Conservation (phyloP, 1,140 invertebrate genomes). For the Drosophila melanogaster region Release_6_plus_ISO1_MT NC_004354.4:20354001-20354500, state of each 20-base stretch:
- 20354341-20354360: too few relatives aligned
- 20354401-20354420: conserved; percentile 17
- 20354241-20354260: too few relatives aligned
- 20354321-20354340: too few relatives aligned
- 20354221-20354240: conserved; percentile 24
- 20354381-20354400: conserved; percentile 51
- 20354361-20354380: neutral
- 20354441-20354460: conserved; percentile 45
- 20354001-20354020: conserved; percentile 69
- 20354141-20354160: neutral
- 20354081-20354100: conserved; percentile 60
- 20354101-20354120: neutral
- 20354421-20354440: neutral
- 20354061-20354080: conserved; percentile 13
- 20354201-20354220: conserved; percentile 29
- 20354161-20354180: neutral
- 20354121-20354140: conserved; percentile 69
- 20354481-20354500: conserved; percentile 77
- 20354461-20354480: conserved; percentile 82
- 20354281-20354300: conserved; percentile 20
- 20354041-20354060: conserved; percentile 53
- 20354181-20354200: conserved; percentile 7
- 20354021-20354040: conserved; percentile 46
- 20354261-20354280: conserved; percentile 23
- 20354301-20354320: conserved; percentile 5